Conservation (phyloP, 2,888 invertebrate species). For the Yponomeuta sedellus region DNA sequence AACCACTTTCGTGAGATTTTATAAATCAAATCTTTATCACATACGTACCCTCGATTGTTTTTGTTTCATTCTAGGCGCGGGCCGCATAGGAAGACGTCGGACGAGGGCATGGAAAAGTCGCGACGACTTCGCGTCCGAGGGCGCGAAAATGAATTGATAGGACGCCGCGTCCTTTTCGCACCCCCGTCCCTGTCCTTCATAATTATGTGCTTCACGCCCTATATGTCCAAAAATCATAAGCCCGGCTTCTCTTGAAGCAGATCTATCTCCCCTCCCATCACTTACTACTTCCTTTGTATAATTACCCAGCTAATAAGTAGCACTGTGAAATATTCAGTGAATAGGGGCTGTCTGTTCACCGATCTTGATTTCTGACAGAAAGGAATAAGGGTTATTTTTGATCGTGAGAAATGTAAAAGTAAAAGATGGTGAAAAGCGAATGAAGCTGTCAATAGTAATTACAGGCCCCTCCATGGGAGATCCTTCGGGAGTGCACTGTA, state of each 20-base stretch:
- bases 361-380: neutral
- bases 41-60: no score
- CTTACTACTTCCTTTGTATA: conserved; percentile 64
- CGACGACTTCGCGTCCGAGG: no score
- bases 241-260: neutral
- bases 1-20: no score
- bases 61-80: no score
- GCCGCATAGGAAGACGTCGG: no score
- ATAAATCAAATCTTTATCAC: no score
- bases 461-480: conserved; percentile 36
- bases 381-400: conserved; percentile 7
- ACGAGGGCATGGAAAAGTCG: no score
- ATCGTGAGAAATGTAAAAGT: neutral
- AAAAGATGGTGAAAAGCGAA: conserved; percentile 28
- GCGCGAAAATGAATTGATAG: no score
- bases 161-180: no score
- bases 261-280: conserved; percentile 19
- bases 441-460: conserved; percentile 59
- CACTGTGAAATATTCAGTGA: conserved; percentile 55
- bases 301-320: conserved; percentile 67
- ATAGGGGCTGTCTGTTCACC: conserved; percentile 28
- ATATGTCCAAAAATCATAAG: conserved; percentile 8
- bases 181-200: no score
- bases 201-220: neutral
- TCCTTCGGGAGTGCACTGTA: conserved; percentile 23